Conservation (phyloP, 64 coral and sea anemone species). For the Hydrozoanthus tunicans region DNA sequence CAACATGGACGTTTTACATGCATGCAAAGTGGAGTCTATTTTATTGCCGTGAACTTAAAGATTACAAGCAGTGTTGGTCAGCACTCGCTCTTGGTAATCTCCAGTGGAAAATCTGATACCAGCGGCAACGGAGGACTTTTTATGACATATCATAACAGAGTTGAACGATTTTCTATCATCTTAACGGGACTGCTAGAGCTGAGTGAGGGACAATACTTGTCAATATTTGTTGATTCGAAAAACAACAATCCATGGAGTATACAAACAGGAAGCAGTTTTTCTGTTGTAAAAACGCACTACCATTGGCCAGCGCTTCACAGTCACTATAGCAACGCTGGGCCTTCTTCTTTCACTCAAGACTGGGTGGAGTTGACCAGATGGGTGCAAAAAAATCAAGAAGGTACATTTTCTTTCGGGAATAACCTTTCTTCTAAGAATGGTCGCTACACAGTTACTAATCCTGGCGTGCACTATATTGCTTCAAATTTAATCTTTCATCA, state of each 20-base stretch:
- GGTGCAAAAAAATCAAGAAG: slow-evolving; percentile 27
- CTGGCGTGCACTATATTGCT: slow-evolving; percentile 70
- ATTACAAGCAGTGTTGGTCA: slow-evolving; percentile 42
- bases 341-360: not conserved
- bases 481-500: slow-evolving; percentile 52
- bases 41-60: slow-evolving; percentile 42
- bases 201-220: slow-evolving; percentile 59
- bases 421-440: slow-evolving; percentile 17
- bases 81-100: slow-evolving; percentile 56
- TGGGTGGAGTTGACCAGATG: slow-evolving; percentile 60
- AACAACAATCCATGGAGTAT: slow-evolving; percentile 40
- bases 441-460: slow-evolving; percentile 29
- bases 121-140: slow-evolving; percentile 68
- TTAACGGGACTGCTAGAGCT: slow-evolving; percentile 66
- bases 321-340: not conserved
- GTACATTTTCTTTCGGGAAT: slow-evolving; percentile 46
- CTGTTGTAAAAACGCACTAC: slow-evolving; percentile 59
- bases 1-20: slow-evolving; percentile 59
- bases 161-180: slow-evolving; percentile 29
- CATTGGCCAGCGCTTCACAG: slow-evolving; percentile 72
- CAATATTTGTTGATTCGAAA: slow-evolving; percentile 49
- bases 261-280: slow-evolving; percentile 50
- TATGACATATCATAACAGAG: slow-evolving; percentile 41
- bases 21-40: slow-evolving; percentile 56
- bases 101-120: slow-evolving; percentile 58